Evolutionary conservation across 1,140 invertebrate genomes (phyloP), one percentile per base, ranked within the genome.

Genomic region (Psix sp.): DNA sequence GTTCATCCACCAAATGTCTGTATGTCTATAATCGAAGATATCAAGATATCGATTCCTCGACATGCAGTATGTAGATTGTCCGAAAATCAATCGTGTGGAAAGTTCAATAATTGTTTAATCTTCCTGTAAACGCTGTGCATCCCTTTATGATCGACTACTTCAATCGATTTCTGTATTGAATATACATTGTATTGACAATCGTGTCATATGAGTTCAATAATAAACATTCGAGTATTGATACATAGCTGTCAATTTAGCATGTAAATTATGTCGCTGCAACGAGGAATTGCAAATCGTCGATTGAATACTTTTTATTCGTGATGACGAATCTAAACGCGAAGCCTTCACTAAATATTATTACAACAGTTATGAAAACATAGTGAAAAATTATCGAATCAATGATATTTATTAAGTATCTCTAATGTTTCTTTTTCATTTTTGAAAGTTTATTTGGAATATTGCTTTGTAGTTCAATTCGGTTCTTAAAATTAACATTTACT

Each of bases 51-150:
- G 79, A 81, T 81, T 81, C 16, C 45, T 24, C 38, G 45, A 60
- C 56, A 59, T 52, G 62, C 52, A 56, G 70, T 60, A 77, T 73
- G 79, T 81, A 76, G 75, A 72, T 73, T 80, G 78, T 74, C 76
- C 77, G 76, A 80, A 80, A 79, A 71, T 82, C 75, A 76, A 59
- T 79, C 76, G 42, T 63, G 76, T 56, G 76, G 76, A 82, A 83
- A 77, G 80, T 76, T 82, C 82, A 77, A 82, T 82, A 83, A 82
- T 83, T 83, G 82, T 78, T 83, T 80, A 77, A 78, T 81, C 80
- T 82, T 80, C 73, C 72, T 78, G 59, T 77, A 67, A 81, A 63
- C 73, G 70, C 63, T 57, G 73, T 74, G 68, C 71, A 80, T 57
- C 52, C 63, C 63, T 72, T 68, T 63, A 57, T 74, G 66, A 74